Evolutionary conservation across 2,888 invertebrate genomes (phyloP).

Genomic region (Sphecodes monilicornis): DNA sequence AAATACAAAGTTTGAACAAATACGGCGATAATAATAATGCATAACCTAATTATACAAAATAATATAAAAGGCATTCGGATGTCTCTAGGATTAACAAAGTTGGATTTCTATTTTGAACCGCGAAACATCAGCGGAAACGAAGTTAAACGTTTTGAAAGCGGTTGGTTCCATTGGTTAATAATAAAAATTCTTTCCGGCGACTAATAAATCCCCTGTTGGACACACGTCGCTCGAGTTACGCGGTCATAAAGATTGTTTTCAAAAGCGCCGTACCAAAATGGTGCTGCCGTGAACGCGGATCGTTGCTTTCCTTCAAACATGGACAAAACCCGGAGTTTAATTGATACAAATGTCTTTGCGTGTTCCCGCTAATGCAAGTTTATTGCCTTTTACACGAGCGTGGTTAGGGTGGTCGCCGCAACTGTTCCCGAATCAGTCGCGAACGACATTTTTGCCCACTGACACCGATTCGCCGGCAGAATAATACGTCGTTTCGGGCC

Average conservation of each 20-base stretch:
- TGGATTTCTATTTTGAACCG: background rate
- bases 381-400: constrained; percentile 23
- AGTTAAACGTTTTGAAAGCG: background rate
- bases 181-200: background rate
- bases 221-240: background rate
- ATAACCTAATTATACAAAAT: no score
- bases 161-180: background rate
- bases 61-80: no score
- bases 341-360: constrained; percentile 51
- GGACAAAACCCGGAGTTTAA: constrained; percentile 23
- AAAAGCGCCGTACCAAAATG: constrained; percentile 12
- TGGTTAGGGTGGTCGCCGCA: background rate
- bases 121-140: background rate
- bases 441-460: constrained; percentile 52
- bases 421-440: constrained; percentile 25
- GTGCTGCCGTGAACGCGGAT: background rate
- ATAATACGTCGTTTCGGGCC: constrained; percentile 6
- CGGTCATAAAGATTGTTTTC: constrained; percentile 4
- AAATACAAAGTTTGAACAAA: no score
- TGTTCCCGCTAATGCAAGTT: constrained; percentile 45
- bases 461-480: constrained; percentile 57
- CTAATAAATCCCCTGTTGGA: background rate
- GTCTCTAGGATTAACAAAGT: background rate
- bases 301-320: background rate
- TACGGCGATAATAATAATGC: no score